Base-by-base conservation (phyloP, 2,797 vertebrate species). In the Aphelocoma californica region DNA sequence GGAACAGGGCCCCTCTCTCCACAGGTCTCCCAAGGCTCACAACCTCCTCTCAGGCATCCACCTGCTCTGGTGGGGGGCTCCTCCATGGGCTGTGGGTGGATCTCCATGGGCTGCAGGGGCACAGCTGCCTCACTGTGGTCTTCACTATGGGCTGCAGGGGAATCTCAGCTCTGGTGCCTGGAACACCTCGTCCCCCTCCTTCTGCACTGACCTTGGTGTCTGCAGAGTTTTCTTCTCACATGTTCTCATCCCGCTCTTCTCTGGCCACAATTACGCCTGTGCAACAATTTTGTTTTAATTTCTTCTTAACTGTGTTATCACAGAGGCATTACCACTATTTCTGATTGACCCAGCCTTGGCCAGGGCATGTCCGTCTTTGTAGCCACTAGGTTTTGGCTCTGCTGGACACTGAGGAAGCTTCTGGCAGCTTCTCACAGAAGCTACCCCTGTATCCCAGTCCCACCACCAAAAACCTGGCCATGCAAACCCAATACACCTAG, bases 21-120 rank as follows among this genome's bases (percentile, higher is more conserved):
- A 38, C 3, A 4, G 16, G 24, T 8, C 9, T 54, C n/a, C 28
- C 24, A 29, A 0, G 24, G n/a, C 0, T 86, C 26, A 42, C 36
- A 31, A 0, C 36, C 26, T 32, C 26, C 21, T 26, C 32, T 26
- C 32, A 29, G n/a, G 6, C 47, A n/a, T 25, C 34, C 71, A 60
- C 4, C 12, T 53, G n/a, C 38, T 53, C 29, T 29, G 28, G 23
- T 11, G 10, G 36, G 54, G 62, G 12, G 28, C 19, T n/a, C 7
- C 38, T 60, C 54, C 24, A 45, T 0, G 0, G 23, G 1, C 71
- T 51, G 45, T 6, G 9, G 36, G 26, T 58, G 53, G 11, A 23
- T 36, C 21, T 8, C 53, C 32, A 1, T 11, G n/a, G 15, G 71
- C 71, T 32, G 38, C 28, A 67, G 28, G 32, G 15, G 12, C 53